Evolutionary conservation across 1,140 invertebrate species (phyloP), one percentile per base, ranked within the genome.

Genomic region (Drosophila prosaltans): DNA sequence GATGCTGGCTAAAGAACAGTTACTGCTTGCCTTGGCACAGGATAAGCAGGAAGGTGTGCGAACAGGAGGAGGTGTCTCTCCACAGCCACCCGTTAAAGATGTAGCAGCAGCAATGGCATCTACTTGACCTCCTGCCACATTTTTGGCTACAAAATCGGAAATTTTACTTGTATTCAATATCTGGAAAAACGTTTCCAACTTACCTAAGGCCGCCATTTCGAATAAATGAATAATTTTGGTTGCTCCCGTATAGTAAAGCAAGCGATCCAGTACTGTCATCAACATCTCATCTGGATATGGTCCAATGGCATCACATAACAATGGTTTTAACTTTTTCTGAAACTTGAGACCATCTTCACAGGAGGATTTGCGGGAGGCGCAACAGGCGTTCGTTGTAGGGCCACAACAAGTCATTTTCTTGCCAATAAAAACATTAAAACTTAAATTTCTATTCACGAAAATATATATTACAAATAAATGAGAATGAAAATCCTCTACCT

Each of bases 201-300:
- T 2, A 67, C 68, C 41, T 0, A 26, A 39, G 6, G 4, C 6
- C 8, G 36, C 41, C 24, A 59, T 0, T 2, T 61, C 40, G 2
- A 55, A 24, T 11, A 61, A 30, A 21, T 59, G 72, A 9, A 30
- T 43, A 3, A 86, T 70, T 36, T 74, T 80, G 5, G 59, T 58
- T 5, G 69, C 74, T 0, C 84, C 85, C 9, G 54, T 48, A 7
- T 64, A 61, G 39, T 72, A 73, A 8, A 88, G 66, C 3, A 88
- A 55, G 16, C 65, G 66, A 60, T 88, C 84, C 16, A 88, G 30
- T 0, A 43, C 48, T 4, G 39, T 11, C 78, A 89, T 89, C 3
- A 88, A 54, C 1, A 78, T 24, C 55, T 88, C 84, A 58, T 88
- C 84, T 11, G 84, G 78, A 67, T 41, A 78, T 3, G 84, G 84